Evolutionary conservation across 2,888 invertebrate genomes (phyloP).

Genomic region (Hoplodrina blanda): DNA sequence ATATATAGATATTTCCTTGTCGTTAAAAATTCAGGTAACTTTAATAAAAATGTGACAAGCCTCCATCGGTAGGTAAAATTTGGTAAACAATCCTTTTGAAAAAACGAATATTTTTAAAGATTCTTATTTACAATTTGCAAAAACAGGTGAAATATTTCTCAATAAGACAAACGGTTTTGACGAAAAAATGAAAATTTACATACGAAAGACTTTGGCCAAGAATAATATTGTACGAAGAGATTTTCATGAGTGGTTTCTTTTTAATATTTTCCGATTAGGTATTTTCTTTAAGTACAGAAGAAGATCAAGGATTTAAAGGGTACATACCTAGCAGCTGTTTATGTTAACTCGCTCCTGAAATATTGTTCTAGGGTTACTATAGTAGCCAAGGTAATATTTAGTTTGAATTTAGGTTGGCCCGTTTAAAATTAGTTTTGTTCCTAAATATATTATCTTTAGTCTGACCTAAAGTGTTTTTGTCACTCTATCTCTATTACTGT

Average conservation of each 20-base stretch:
- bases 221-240: constrained; percentile 7
- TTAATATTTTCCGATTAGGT: background rate
- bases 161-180: constrained; percentile 34
- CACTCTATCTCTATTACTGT: too few species aligned
- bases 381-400: background rate
- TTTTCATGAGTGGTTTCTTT: background rate
- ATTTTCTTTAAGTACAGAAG: background rate
- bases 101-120: background rate
- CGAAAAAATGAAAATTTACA: constrained; percentile 21
- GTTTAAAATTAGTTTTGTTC: constrained; percentile 6
- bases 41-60: background rate
- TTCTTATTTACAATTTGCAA: constrained; percentile 3
- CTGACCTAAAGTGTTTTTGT: background rate
- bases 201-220: constrained; percentile 20
- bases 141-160: constrained; percentile 31
- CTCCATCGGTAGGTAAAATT: background rate
- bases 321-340: background rate
- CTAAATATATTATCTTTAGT: constrained; percentile 2
- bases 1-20: background rate
- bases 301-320: background rate
- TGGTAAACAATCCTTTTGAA: background rate
- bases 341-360: background rate
- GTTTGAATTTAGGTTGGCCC: background rate
- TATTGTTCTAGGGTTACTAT: background rate
- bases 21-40: too few species aligned